Conservation (phyloP, 2,113 vertebrate species). For the Bombycilla garrulus region DNA sequence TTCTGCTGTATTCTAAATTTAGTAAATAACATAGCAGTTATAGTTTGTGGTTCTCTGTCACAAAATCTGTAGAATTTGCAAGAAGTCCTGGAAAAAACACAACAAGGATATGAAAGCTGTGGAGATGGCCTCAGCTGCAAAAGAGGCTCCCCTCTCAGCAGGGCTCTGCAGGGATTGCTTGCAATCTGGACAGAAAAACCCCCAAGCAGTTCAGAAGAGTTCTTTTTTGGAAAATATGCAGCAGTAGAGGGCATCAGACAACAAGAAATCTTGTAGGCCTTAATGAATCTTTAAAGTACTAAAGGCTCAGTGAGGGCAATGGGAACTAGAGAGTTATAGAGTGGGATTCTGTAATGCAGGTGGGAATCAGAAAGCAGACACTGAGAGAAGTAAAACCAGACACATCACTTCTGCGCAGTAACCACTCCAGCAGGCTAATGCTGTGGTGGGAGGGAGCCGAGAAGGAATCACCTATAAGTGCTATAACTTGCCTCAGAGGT, state of each 20-base stretch:
- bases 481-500: not conserved
- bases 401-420: not conserved
- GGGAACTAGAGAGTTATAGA: not conserved
- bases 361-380: not conserved
- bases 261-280: not conserved
- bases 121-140: not conserved
- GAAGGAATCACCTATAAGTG: rapidly evolving
- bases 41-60: not conserved
- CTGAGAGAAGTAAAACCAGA: not conserved
- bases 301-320: not conserved
- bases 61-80: not conserved
- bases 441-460: not conserved
- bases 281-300: not conserved
- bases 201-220: not conserved
- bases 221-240: not conserved
- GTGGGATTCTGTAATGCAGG: rapidly evolving
- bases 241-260: slow-evolving; percentile 15
- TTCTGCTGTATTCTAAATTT: not conserved
- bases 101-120: not conserved
- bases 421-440: not conserved
- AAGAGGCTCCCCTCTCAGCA: not conserved
- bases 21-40: not conserved
- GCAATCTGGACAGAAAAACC: not conserved
- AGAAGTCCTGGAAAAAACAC: not conserved
- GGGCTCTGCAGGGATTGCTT: not conserved